Conservation (phyloP, 2,797 vertebrate genomes). For the Sebastes matsubarae region DNA sequence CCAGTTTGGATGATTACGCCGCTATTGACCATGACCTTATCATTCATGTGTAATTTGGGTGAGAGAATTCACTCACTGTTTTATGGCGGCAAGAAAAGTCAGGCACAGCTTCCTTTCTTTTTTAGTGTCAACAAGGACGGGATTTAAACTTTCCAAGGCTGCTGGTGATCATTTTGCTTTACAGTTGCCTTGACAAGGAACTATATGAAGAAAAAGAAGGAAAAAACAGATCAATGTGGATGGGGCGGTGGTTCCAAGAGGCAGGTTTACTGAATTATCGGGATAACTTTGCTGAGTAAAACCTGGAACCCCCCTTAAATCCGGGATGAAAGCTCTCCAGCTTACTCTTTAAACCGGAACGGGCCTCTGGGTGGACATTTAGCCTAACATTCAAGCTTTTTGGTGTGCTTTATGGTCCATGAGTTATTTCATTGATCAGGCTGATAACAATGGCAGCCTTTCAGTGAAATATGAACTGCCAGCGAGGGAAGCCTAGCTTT, state of each 20-base stretch:
- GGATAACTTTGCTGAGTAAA: conserved; percentile 10
- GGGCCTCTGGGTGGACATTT: not conserved
- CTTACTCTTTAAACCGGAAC: not conserved
- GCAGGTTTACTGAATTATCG: conserved; percentile 13
- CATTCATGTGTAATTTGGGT: conserved; percentile 61
- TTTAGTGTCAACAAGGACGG: conserved; percentile 10
- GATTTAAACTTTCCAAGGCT: not conserved
- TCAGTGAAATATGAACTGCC: conserved; percentile 58
- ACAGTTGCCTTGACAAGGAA: conserved; percentile 7
- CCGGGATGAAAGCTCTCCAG: not conserved
- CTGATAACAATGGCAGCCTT: conserved; percentile 44
- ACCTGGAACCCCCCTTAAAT: not conserved
- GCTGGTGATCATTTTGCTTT: conserved; percentile 36
- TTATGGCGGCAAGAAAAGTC: conserved; percentile 10
- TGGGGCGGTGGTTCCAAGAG: not conserved
- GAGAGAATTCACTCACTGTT: conserved; percentile 39
- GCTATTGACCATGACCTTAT: conserved; percentile 72
- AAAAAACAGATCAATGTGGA: not conserved
- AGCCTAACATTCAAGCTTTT: conserved; percentile 13
- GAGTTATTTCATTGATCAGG: conserved; percentile 50
- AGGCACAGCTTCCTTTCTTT: not conserved
- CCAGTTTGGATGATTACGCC: conserved; percentile 70
- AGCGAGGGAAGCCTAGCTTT: conserved; percentile 34
- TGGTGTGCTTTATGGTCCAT: conserved; percentile 28
- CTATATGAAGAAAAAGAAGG: not conserved